phyloP scores from a whole-genome alignment of 2,888 invertebrate genomes.

The Dasysyrphus albostriatus region DNA sequence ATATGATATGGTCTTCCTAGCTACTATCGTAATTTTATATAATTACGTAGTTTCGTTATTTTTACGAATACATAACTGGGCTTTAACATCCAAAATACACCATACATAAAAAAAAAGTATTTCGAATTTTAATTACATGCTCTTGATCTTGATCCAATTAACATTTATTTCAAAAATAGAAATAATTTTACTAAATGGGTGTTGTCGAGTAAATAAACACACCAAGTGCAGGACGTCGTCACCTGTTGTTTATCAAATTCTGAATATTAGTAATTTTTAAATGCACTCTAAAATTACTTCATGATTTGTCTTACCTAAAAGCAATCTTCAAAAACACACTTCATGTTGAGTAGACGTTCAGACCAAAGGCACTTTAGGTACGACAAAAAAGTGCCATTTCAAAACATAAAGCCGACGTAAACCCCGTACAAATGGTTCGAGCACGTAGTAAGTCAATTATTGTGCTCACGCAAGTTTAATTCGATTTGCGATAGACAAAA shows the following conservation, averaged over 20 bases:
- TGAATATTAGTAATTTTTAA: conserved; percentile 2
- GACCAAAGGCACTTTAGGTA: not conserved
- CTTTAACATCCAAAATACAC: not conserved
- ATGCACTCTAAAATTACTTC: conserved; percentile 29
- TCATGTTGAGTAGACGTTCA: conserved; percentile 1
- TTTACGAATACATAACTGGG: not conserved
- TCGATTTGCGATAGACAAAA: conserved; percentile 14
- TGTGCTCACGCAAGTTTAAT: conserved; percentile 5
- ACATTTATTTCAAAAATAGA: conserved; percentile 27
- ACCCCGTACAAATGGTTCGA: not conserved
- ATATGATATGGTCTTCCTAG: too few relatives aligned
- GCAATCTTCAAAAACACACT: conserved; percentile 7
- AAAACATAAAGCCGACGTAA: conserved; percentile 19
- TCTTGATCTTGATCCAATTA: conserved; percentile 34
- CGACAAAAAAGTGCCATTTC: not conserved
- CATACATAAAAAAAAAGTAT: not conserved
- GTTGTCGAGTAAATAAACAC: not conserved
- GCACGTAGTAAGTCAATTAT: conserved; percentile 20
- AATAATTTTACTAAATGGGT: not conserved
- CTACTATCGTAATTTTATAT: not conserved
- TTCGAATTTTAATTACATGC: conserved; percentile 28
- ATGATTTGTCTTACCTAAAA: conserved; percentile 1
- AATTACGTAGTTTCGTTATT: not conserved
- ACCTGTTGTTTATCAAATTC: conserved; percentile 26
- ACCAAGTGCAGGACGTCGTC: not conserved